Conservation (phyloP, 2,888 invertebrate genomes). For the Amphipyra tragopoginis region DNA sequence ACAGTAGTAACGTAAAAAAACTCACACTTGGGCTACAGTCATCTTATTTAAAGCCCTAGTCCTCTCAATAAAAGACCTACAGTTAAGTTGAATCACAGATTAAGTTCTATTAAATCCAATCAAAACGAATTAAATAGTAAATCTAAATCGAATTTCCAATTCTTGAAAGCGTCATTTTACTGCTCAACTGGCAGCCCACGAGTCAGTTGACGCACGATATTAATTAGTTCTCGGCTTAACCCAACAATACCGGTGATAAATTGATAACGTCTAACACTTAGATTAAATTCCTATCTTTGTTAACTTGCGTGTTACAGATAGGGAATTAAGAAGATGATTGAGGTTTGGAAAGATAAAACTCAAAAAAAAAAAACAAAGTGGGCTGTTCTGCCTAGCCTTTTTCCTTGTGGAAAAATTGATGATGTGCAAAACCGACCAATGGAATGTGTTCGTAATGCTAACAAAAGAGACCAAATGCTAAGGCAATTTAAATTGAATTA, state of each 20-base stretch:
- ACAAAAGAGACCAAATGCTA: no score
- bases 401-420: no score
- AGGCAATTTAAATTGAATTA: no score
- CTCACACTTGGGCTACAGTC: no score
- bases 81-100: neutral
- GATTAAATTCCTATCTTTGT: constrained; percentile 56
- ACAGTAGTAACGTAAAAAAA: no score
- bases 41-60: neutral
- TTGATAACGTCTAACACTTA: constrained; percentile 51
- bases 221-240: constrained; percentile 66
- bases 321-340: no score
- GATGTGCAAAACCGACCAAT: no score
- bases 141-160: neutral
- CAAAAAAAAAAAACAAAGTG: no score
- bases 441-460: no score
- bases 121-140: neutral
- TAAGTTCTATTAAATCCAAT: neutral
- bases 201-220: constrained; percentile 62
- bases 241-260: constrained; percentile 63
- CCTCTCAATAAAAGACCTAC: neutral
- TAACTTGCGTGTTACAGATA: neutral
- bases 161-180: constrained; percentile 58
- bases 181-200: constrained; percentile 42
- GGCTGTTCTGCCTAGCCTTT: no score
- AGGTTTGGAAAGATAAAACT: no score